Conservation (phyloP, 1,140 invertebrate genomes). For the Trinorchestia longiramus region DNA sequence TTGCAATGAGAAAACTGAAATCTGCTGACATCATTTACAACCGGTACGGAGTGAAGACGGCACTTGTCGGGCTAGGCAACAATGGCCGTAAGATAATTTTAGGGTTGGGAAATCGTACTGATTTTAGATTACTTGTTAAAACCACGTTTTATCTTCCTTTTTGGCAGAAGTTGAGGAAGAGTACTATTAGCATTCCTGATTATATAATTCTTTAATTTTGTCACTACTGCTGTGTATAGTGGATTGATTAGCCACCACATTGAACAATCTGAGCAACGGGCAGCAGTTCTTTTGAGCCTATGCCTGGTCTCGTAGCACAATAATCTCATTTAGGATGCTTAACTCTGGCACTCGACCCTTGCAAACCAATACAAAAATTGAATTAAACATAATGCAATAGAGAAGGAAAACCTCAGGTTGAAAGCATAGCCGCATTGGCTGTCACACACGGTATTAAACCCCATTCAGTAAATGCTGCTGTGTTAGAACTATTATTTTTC, state of each 20-base stretch:
- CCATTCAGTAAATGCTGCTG: neutral
- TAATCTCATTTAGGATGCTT: neutral
- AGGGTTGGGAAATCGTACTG: too few species aligned
- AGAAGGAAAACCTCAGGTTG: neutral
- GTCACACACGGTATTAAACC: neutral
- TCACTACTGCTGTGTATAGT: neutral
- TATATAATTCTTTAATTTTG: neutral
- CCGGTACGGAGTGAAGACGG: neutral
- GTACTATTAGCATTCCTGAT: neutral
- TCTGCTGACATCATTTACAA: neutral
- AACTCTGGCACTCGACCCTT: neutral
- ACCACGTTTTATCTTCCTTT: too few species aligned
- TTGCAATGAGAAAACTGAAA: neutral
- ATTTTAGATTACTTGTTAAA: too few species aligned
- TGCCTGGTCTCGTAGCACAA: neutral
- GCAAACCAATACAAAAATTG: neutral
- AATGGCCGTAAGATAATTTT: neutral
- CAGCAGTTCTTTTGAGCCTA: neutral
- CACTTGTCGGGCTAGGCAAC: neutral
- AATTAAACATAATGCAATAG: neutral
- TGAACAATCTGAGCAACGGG: neutral
- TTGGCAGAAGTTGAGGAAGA: too few species aligned
- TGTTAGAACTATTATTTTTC: too few species aligned
- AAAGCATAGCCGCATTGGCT: neutral
- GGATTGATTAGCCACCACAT: neutral